phyloP scores from a whole-genome alignment of 2,113 vertebrate genomes.

The Fulmarus glacialis region DNA sequence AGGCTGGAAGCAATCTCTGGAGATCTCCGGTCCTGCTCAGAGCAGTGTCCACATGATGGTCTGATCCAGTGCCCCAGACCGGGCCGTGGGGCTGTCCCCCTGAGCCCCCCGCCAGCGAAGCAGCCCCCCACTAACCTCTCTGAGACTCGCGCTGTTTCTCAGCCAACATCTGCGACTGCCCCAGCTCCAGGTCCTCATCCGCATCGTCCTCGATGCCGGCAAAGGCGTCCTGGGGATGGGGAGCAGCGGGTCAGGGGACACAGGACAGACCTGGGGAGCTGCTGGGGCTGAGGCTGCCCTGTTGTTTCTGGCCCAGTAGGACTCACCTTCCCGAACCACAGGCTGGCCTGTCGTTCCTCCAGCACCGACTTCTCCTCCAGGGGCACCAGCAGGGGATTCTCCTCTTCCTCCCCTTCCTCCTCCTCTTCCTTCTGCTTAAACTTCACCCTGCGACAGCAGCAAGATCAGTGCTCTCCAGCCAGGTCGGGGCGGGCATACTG shows the following conservation, averaged over 20 bases:
- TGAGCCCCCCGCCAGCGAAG: rapidly evolving
- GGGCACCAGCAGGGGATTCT: slow-evolving; percentile 85
- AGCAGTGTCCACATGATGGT: rapidly evolving
- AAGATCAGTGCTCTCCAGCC: neutral
- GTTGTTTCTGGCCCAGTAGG: neutral
- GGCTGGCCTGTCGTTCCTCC: slow-evolving; percentile 79
- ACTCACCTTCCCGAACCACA: slow-evolving; percentile 95
- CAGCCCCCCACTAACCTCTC: neutral
- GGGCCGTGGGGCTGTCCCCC: neutral
- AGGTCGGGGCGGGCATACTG: rapidly evolving
- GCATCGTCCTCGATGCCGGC: slow-evolving; percentile 85
- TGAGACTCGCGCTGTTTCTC: slow-evolving; percentile 19
- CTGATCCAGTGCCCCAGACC: neutral
- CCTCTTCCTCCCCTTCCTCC: slow-evolving; percentile 58
- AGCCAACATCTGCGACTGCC: slow-evolving; percentile 81
- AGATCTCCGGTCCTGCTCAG: neutral
- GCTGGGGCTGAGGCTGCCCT: neutral
- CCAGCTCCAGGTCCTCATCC: slow-evolving; percentile 84
- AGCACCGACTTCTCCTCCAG: slow-evolving; percentile 85
- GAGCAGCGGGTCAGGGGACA: neutral
- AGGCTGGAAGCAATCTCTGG: neutral
- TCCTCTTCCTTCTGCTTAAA: slow-evolving; percentile 67
- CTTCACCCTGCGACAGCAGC: neutral
- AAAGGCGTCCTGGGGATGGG: slow-evolving; percentile 82
- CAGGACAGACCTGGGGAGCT: neutral